Evolutionary conservation across 2,888 invertebrate species (phyloP), one percentile per base, ranked within the genome.

Genomic region (Leucoma salicis): DNA sequence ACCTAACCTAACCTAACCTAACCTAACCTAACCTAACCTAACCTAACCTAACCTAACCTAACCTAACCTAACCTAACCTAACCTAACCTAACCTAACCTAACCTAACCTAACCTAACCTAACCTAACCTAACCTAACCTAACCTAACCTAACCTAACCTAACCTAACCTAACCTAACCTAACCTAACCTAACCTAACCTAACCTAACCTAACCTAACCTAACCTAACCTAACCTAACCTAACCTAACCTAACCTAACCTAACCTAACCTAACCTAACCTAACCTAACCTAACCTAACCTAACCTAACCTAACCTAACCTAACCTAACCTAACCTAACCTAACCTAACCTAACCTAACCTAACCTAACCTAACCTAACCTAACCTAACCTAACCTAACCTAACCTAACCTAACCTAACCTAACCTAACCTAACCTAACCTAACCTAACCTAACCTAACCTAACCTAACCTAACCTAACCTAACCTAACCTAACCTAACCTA

Each of bases 31-130:
- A 44, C 41, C 48, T 48, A 48, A 48, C 48, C 46, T 44, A 48
- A 48, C 48, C 48, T 48, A 48, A 48, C 48, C 48, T 48, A 48
- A 48, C 49, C 49, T 49, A 49, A 49, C 49, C 49, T 49, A 45
- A 45, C 45, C 46, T 49, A 46, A 46, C 44, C 44, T 49, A 42
- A 49, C 44, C 49, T 49, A 46, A 46, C 42, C 42, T 42, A 42
- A 49, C 42, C 42, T 49, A 45, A 42, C 44, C 42, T 42, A 44
- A 49, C 44, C 44, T 44, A 49, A 44, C 44, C 42, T 45, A 45
- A 44, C 44, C 29, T 29, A 48, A 48, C 48, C 43, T 48, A 48
- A 43, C 48, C 29, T 44, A 43, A 48, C 48, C 44, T 48, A 48
- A 44, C 48, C 48, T 48, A 44, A 48, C 48, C 44, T 48, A 48